Evolutionary conservation across 2,888 invertebrate species (phyloP), one percentile per base, ranked within the genome.

Genomic region (Clitarchus hookeri): DNA sequence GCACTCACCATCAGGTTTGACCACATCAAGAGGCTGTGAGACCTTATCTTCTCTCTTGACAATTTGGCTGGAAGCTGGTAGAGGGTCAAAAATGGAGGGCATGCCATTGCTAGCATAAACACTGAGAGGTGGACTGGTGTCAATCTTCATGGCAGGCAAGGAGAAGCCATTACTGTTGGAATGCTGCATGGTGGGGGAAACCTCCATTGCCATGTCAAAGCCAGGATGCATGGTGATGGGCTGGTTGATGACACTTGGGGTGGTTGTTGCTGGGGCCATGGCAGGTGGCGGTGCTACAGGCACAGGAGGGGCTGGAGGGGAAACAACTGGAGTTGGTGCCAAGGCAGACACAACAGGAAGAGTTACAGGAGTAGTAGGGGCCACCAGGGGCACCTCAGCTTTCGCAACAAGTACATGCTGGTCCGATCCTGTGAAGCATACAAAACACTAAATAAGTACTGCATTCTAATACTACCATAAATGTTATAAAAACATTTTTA

Each of bases 61-160:
- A 4, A 65, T 65, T n/a, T 93, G 91, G 91, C 91, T 90, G 89
- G 89, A 92, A 88, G 92, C 87, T 65, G 94, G 94, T 80, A 94
- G 89, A 0, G 95, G 94, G 89, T 95, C 95, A 89, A 95, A 95
- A 89, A 95, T 94, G 26, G 95, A 95, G 0, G 94, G 91, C 87
- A 94, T 94, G 0, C 93, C 92, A 90, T 91, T 91, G 90, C 88
- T 91, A n/a, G 85, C 85, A 53, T 86, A 86, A 4, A 79, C 84
- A 16, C 84, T 54, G 19, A 84, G 65, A n/a, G 86, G 84, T 8
- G 80, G 78, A 54, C 48, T 53, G 79, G 84, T 44, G 27, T 84
- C 86, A 13, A 53, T 65, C 78, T 84, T 86, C 26, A 84, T 44
- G 13, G 84, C 54, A 44, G 84, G 84, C 19, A 86, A n/a, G 16